phyloP scores from a whole-genome alignment of 2,113 vertebrate species.

The Micromys minutus region DNA sequence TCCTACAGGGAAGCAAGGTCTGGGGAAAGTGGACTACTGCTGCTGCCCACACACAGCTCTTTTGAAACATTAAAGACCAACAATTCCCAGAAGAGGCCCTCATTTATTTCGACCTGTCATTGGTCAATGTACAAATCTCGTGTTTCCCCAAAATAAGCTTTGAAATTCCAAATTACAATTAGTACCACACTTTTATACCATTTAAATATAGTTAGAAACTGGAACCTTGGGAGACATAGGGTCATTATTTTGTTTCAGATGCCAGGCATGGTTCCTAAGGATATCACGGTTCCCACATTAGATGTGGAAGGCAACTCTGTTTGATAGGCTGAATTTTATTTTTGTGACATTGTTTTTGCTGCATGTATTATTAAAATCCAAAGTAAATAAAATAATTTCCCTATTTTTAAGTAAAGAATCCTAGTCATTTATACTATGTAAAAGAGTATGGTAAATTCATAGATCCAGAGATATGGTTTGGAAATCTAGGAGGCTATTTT shows the following conservation, averaged over 20 bases:
- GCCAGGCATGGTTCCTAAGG: background rate
- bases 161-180: slow-evolving; percentile 2
- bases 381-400: background rate
- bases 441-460: background rate
- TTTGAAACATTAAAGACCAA: background rate
- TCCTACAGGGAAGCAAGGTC: background rate
- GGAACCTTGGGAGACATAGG: background rate
- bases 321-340: background rate
- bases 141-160: background rate
- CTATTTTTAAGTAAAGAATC: background rate
- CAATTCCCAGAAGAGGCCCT: too few species aligned
- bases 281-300: background rate
- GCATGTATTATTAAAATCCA: background rate
- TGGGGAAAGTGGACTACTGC: background rate
- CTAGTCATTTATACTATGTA: too few species aligned
- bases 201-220: background rate
- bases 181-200: background rate
- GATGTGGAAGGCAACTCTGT: rapidly evolving
- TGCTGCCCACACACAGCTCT: background rate
- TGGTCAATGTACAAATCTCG: background rate
- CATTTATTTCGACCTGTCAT: background rate
- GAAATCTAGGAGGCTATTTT: background rate
- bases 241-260: background rate
- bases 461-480: background rate
- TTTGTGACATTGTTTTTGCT: background rate